phyloP scores from a whole-genome alignment of 2,113 vertebrate species.

The Urocitellus parryii region DNA sequence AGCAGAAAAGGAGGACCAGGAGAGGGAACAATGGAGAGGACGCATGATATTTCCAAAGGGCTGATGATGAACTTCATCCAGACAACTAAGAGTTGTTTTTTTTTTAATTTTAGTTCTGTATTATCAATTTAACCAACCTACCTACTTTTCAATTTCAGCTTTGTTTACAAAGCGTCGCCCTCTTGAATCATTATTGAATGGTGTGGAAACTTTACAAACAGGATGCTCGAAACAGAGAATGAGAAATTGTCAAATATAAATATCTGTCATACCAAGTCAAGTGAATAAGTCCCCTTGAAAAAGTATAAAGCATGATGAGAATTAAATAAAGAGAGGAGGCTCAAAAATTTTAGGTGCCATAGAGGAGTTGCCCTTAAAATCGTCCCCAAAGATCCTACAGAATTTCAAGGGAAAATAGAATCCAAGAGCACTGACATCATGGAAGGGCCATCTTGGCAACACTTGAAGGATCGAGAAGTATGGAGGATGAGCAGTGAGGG shows the following conservation, averaged over 20 bases:
- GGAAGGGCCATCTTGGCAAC: neutral
- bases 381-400: neutral
- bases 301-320: neutral
- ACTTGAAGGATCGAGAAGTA: neutral
- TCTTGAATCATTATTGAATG: neutral
- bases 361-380: neutral
- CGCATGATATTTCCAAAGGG: rapidly evolving
- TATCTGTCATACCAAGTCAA: neutral
- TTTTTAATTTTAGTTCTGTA: neutral
- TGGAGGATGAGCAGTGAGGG: neutral
- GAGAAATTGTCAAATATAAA: neutral
- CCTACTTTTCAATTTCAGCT: neutral
- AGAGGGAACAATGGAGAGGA: neutral
- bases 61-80: neutral
- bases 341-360: neutral
- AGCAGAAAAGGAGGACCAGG: neutral
- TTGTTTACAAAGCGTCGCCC: neutral
- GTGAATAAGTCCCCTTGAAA: neutral
- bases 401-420: neutral
- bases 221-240: neutral
- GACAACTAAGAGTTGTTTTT: neutral
- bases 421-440: neutral
- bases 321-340: neutral
- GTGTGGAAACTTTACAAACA: neutral
- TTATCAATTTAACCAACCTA: neutral